Conservation (phyloP, 2,888 invertebrate species). For the Parnassius glacialis region DNA sequence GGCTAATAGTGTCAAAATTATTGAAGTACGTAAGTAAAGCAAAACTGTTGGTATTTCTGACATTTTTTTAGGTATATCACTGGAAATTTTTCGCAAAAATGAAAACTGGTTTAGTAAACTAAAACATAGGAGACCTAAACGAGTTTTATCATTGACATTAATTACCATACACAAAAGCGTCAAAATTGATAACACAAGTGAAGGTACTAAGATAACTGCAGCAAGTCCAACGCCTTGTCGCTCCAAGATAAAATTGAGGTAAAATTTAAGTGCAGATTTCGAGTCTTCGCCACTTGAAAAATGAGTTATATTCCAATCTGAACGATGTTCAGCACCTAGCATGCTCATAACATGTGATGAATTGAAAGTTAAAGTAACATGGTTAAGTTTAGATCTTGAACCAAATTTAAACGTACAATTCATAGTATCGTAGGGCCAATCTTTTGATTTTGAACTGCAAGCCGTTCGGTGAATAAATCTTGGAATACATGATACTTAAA, state of each 20-base stretch:
- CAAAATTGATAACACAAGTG: slow-evolving; percentile 38
- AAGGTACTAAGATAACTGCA: slow-evolving; percentile 44
- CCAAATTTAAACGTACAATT: slow-evolving; percentile 41
- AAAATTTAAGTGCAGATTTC: slow-evolving; percentile 33
- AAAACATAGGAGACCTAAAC: slow-evolving; percentile 41
- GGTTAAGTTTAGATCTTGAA: neutral
- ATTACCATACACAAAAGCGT: slow-evolving; percentile 40
- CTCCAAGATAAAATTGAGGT: slow-evolving; percentile 44
- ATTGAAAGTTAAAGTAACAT: slow-evolving; percentile 32
- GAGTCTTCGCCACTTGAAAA: slow-evolving; percentile 33
- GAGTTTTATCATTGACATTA: slow-evolving; percentile 36
- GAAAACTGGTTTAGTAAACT: slow-evolving; percentile 42
- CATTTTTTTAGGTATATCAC: slow-evolving; percentile 39
- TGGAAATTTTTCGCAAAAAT: slow-evolving; percentile 36
- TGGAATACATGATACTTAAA: slow-evolving; percentile 32
- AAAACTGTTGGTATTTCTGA: slow-evolving; percentile 43
- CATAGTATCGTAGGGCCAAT: slow-evolving; percentile 50
- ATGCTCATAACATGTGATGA: slow-evolving; percentile 30
- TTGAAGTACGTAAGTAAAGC: slow-evolving; percentile 43
- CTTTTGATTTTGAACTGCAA: slow-evolving; percentile 38
- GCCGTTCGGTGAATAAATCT: slow-evolving; percentile 16
- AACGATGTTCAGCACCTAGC: slow-evolving; percentile 39
- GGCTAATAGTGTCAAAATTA: slow-evolving; percentile 38
- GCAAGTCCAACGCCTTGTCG: slow-evolving; percentile 44
- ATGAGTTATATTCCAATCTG: slow-evolving; percentile 48